A percentile compares a stretch with the other conserved stretches of the same genome.
phyloP scores from a whole-genome alignment of 2,797 vertebrate species.

The Taeniopygia guttata region DNA sequence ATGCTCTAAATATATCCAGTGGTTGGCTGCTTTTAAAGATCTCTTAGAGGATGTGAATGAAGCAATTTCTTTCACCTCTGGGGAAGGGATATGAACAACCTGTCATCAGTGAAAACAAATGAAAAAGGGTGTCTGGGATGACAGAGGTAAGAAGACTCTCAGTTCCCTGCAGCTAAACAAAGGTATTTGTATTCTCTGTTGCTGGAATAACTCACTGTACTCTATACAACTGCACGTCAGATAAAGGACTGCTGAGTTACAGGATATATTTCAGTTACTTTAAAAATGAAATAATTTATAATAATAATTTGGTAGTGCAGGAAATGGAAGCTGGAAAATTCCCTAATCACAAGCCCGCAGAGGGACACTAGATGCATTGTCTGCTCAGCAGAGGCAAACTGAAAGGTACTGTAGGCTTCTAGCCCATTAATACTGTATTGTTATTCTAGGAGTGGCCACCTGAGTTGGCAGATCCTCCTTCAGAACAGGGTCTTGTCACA shows the following conservation, averaged over 20 bases:
- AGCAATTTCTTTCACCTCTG: not conserved
- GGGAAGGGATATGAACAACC: no score
- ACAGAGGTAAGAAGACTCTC: not conserved
- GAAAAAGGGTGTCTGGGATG: not conserved
- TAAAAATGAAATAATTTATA: not conserved
- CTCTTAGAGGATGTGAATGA: not conserved
- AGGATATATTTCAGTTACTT: not conserved
- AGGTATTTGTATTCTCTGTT: not conserved
- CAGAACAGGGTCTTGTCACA: not conserved
- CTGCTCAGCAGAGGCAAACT: not conserved
- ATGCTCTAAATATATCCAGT: not conserved
- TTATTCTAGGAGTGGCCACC: accelerated
- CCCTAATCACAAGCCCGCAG: not conserved
- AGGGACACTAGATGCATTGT: not conserved
- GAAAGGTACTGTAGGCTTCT: not conserved
- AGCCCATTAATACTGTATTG: not conserved
- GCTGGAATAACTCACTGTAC: not conserved
- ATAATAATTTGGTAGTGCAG: not conserved
- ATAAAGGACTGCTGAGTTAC: not conserved
- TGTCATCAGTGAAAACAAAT: not conserved
- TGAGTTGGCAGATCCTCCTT: not conserved
- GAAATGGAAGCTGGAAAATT: not conserved
- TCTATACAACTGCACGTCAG: not conserved
- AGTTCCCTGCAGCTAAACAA: not conserved
- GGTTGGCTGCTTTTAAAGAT: not conserved